These are phyloP conservation scores for Eretmochelys imbricata DNA, from an alignment of 2,113 vertebrate species.

Conservation along the genomic window DNA sequence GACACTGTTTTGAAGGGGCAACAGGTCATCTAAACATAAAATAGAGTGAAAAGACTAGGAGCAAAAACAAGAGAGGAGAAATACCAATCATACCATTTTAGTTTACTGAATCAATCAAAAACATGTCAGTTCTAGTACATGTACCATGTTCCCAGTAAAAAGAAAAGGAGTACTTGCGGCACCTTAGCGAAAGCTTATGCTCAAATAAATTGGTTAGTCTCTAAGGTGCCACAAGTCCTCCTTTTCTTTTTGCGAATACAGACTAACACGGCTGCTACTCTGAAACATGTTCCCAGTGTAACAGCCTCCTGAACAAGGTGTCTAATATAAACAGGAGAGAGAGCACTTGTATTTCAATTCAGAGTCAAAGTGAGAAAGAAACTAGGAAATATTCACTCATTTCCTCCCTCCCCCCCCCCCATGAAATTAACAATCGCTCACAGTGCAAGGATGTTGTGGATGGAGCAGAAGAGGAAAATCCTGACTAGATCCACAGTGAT, in stretches of 20 bases:
- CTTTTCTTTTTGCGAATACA: too few relatives aligned
- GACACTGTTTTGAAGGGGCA: not conserved
- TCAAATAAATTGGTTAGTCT: too few relatives aligned
- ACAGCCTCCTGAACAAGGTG: not conserved
- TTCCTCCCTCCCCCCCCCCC: not conserved
- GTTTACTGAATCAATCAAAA: not conserved
- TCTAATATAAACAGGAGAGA: not conserved
- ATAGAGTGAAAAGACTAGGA: not conserved
- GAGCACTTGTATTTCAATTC: not conserved
- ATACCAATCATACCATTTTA: not conserved
- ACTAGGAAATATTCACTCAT: too few relatives aligned
- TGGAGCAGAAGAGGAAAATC: not conserved
- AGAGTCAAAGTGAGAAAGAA: not conserved
- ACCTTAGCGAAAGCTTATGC: too few relatives aligned
- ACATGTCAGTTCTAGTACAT: not conserved
- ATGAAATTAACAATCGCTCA: not conserved
- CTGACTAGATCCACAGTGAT: not conserved
- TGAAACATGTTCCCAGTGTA: not conserved
- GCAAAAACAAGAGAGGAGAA: not conserved
- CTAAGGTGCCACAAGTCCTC: too few relatives aligned
- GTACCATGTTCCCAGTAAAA: not conserved
- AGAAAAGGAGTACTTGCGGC: too few relatives aligned
- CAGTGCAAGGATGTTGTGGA: not conserved
- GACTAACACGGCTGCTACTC: too few relatives aligned
- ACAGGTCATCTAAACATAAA: not conserved